A percentile compares a stretch with the other conserved stretches of the same genome.
Evolutionary conservation across 2,797 vertebrate genomes (phyloP).

Genomic region (Hoplostethus atlanticus): DNA sequence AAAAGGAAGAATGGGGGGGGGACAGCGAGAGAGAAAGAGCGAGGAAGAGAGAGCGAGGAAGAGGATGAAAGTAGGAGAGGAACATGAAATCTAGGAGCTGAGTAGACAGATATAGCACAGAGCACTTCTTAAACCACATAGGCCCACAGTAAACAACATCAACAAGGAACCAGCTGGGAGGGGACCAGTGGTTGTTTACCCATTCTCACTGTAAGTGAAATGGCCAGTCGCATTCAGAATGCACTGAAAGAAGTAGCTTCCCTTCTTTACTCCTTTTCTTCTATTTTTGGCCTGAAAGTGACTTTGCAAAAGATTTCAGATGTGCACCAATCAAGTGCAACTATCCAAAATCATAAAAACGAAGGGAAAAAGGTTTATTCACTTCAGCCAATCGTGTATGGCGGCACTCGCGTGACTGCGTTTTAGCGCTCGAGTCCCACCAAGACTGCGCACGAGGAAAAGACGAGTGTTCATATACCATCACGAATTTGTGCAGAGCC

Average conservation of each 20-base stretch:
- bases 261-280: background rate
- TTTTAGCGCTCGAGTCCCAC: too few species aligned
- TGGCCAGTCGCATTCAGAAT: background rate
- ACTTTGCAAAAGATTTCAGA: background rate
- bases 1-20: background rate
- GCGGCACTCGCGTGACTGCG: background rate
- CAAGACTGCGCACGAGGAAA: too few species aligned
- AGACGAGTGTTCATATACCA: too few species aligned
- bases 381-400: background rate
- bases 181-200: background rate
- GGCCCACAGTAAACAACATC: slow-evolving; percentile 59
- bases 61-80: slow-evolving; percentile 43
- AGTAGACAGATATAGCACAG: slow-evolving; percentile 71
- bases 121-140: slow-evolving; percentile 81
- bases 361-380: background rate
- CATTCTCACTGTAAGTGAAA: background rate
- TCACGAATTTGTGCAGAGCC: background rate
- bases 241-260: background rate
- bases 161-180: slow-evolving; percentile 23
- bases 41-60: slow-evolving; percentile 10
- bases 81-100: slow-evolving; percentile 57
- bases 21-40: slow-evolving; percentile 12
- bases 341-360: background rate
- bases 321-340: background rate
- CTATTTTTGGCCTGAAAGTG: background rate